phyloP scores from a whole-genome alignment of 2,113 vertebrate species.

The Sturnus vulgaris region DNA sequence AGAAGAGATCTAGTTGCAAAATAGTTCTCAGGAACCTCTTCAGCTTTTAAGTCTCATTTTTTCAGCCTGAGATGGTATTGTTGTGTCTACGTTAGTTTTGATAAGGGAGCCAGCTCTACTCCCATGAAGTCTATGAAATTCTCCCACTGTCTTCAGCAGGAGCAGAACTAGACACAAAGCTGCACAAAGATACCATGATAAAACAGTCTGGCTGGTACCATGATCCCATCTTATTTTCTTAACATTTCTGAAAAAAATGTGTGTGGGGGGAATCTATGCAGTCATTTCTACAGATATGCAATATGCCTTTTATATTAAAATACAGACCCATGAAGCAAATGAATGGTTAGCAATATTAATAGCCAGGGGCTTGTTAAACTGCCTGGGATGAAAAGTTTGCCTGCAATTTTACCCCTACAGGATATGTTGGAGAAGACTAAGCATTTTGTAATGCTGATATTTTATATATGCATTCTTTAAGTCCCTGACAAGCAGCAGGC shows the following conservation, averaged over 20 bases:
- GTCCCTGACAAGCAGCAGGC: not conserved
- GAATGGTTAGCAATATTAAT: not conserved
- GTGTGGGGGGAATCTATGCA: rapidly evolving
- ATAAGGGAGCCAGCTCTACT: not conserved
- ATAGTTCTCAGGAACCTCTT: slow-evolving; percentile 7
- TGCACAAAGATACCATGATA: not conserved
- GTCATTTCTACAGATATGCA: not conserved
- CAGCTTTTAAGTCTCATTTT: slow-evolving; percentile 17
- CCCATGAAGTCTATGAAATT: not conserved
- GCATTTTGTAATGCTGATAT: not conserved
- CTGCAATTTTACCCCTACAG: not conserved
- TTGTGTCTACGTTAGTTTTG: not conserved
- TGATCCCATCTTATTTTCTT: not conserved
- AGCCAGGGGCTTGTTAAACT: not conserved
- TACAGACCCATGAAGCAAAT: not conserved
- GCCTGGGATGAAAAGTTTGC: not conserved
- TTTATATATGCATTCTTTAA: not conserved
- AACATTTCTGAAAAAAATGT: not conserved
- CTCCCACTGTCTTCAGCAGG: not conserved
- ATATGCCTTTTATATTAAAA: not conserved
- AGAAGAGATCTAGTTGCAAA: slow-evolving; percentile 14
- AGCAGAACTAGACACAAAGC: not conserved
- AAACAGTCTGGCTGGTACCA: not conserved
- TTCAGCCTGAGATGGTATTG: not conserved
- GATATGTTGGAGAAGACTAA: not conserved